These are phyloP conservation scores for Distichodus sexfasciatus DNA, from an alignment of 2,797 vertebrate species.

Conservation along the genomic window DNA sequence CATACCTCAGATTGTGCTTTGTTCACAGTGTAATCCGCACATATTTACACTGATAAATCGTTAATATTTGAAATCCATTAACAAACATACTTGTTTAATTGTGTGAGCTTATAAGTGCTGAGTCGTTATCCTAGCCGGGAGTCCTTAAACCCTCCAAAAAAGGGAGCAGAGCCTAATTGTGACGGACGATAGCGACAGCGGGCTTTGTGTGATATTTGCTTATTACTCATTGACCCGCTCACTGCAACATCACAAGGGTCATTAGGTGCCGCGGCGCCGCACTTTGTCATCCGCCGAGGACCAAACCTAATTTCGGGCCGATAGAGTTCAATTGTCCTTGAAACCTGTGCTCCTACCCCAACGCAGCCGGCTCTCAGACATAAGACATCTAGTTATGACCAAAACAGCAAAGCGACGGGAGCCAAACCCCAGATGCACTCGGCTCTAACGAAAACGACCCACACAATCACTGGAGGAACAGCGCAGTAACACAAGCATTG, in stretches of 20 bases:
- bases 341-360: constrained; percentile 49
- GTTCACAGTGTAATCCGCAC: no score
- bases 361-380: constrained; percentile 33
- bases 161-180: constrained; percentile 47
- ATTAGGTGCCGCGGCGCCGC: constrained; percentile 54
- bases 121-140: no score
- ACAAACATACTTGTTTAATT: no score
- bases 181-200: constrained; percentile 48
- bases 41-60: no score
- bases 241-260: constrained; percentile 59
- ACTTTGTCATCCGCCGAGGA: constrained; percentile 52
- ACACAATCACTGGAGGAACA: no score
- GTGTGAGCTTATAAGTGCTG: no score
- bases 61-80: no score
- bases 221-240: constrained; percentile 59
- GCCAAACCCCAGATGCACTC: not conserved
- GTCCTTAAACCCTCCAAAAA: constrained; percentile 15
- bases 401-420: constrained; percentile 3
- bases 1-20: no score
- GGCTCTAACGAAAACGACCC: no score
- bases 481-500: no score
- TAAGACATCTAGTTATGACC: constrained; percentile 43
- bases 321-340: constrained; percentile 62
- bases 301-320: constrained; percentile 53
- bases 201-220: constrained; percentile 56